Evolutionary conservation across 2,888 invertebrate genomes (phyloP), one percentile per base, ranked within the genome.

Genomic region (Ormyrus thymus): DNA sequence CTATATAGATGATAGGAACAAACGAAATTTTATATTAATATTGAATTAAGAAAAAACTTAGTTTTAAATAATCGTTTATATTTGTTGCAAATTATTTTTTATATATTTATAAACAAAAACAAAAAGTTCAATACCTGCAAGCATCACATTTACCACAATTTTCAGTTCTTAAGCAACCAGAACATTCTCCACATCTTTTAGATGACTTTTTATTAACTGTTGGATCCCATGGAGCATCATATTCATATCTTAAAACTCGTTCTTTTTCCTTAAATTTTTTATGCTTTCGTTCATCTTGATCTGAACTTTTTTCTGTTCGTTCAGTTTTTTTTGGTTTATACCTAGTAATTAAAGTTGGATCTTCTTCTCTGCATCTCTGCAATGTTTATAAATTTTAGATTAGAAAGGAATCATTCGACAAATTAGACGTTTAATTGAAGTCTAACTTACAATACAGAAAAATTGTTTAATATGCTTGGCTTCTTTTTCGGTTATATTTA

Each of bases 401-500:
- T 79, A 9, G 9, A 56, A 59, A 13, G 50, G 9, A 46, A 29
- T 29, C 0, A 9, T 55, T 78, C 7, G 8, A 64, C 62, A 53
- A 51, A 62, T 73, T 73, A 50, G 48, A 62, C 1, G 50, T 62
- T 56, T 56, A 64, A n/a, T 55, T n/a, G 10, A 50, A n/a, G 65
- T 58, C 29, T 15, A 68, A 72, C 89, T 87, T 85, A 90, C 90
- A 78, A 95, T 93, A 89, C 98, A 98, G 88, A 95, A 98, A 87
- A 97, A 99, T 84, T 96, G 96, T 86, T 97, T 96, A 76, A 99
- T 98, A 83, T 95, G 94, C 86, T 97, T 97, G 0, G 98, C 96
- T 88, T 98, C 97, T 84, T 95, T 94, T 89, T 97, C 97, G 0
- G 97, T 97, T 83, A 98, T 97, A 84, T 96, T 96, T 83, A 99